Percentiles rank a stretch among this genome's conserved stretches.
These are phyloP conservation scores for Venustoraphidia nigricollis DNA, from an alignment of 2,888 invertebrate genomes.

Conservation along the genomic window DNA sequence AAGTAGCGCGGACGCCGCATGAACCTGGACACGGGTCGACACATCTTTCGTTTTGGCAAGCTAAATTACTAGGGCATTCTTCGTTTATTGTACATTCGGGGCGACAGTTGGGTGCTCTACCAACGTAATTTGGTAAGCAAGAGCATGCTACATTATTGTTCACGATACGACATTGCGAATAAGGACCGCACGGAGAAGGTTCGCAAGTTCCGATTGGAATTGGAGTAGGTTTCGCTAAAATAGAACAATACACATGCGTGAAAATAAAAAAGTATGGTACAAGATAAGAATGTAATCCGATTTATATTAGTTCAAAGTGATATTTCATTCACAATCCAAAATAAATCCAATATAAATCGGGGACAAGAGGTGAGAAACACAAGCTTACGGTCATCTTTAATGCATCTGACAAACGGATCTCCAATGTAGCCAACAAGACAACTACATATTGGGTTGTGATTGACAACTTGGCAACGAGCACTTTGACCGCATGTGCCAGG, in stretches of 20 bases:
- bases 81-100: slow-evolving; percentile 55
- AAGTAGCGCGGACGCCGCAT: slow-evolving; percentile 59
- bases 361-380: slow-evolving; percentile 8
- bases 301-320: no score
- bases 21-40: slow-evolving; percentile 64
- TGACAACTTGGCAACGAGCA: slow-evolving; percentile 68
- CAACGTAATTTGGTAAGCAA: slow-evolving; percentile 40
- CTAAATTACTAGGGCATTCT: slow-evolving; percentile 58
- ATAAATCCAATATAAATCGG: background rate
- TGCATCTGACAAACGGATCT: slow-evolving; percentile 62
- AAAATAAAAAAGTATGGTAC: no score
- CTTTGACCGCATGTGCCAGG: slow-evolving; percentile 67
- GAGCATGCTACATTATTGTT: slow-evolving; percentile 40
- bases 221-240: slow-evolving; percentile 26
- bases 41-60: slow-evolving; percentile 66
- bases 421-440: slow-evolving; percentile 65
- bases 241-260: slow-evolving; percentile 8
- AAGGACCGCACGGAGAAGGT: slow-evolving; percentile 48
- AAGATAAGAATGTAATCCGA: no score
- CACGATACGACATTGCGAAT: slow-evolving; percentile 42
- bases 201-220: slow-evolving; percentile 32
- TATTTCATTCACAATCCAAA: no score
- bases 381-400: slow-evolving; percentile 44
- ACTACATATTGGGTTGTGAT: slow-evolving; percentile 77
- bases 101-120: slow-evolving; percentile 44